Base-by-base conservation (phyloP, 53 echinoderm and acorn worm species). In the Zoroaster sp. region DNA sequence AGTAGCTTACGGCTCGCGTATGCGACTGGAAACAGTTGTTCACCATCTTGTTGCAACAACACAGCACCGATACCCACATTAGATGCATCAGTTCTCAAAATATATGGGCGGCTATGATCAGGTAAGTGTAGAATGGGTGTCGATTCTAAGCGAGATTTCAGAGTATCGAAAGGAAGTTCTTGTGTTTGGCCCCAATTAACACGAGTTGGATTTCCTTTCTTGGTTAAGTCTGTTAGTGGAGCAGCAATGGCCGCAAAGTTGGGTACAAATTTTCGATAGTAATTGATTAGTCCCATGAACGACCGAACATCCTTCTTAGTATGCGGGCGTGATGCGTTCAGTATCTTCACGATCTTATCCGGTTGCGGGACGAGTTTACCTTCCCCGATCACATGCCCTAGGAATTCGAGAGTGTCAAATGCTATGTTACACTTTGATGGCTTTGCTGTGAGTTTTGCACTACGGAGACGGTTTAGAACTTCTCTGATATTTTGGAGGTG, bases 291-390 rank as follows among this genome's bases (percentile, higher is more conserved):
- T 4, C 83, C 90, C 9, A 85, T 31, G 35, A 90, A 85, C 30
- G 90, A 87, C n/a, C 90, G 35, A 7, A 90, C 74, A 20, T 90
- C 49, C 25, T 90, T 72, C 73, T 90, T 81, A 12, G 89, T 90
- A 31, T 11, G 4, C 32, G 83, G 90, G 41, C 74, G n/a, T 21
- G 91, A 14, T 46, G 78, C 70, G 18, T 69, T 59, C 32, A 87
- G 4, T 1, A 91, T 86, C 41, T 87, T 32, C 1, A 4, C 72
- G 18, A 85, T 42, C 44, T 86, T 86, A 7, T 66, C 67, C 4
- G 65, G 75, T 40, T 45, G 41, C 33, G 78, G 47, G 15, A 23
- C 13, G 31, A 68, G 9, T 35, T 28, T 9, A 79, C 69, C 87
- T 34, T 74, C 21, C 4, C 74, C 87, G 8, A 87, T 40, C 23